Base-by-base conservation (phyloP, 2,797 vertebrate species). In the Apodemus agrarius region DNA sequence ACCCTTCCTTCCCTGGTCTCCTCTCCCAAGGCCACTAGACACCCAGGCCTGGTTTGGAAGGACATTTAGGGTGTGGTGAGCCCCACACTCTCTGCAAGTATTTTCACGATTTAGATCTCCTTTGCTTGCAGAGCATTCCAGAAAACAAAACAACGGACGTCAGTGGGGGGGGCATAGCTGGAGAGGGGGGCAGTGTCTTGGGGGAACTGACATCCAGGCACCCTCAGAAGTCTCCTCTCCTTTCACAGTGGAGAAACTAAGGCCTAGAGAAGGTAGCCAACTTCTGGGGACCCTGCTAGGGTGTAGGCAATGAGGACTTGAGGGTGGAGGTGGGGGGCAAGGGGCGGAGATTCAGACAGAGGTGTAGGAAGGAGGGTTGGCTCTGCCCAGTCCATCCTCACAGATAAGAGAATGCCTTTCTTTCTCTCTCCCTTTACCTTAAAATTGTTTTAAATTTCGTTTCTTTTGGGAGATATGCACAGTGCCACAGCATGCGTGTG, bases 181-280 rank as follows among this genome's bases (percentile, higher is more conserved):
- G 5, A 6, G 26, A 63, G 43, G 43, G 37, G 37, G 57, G 16
- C 59, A 46, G 6, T 46, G 16, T 65, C 82, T 46, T 46, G 40
- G 61, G 61, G 40, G 26, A 46, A 34, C 40, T 34, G 61, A 67
- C 63, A 24, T 67, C 61, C 43, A n/a, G 43, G 31, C 3, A 16
- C 31, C 83, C 63, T 26, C 19, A 34, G 61, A 67, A 46, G 19
- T 3, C 19, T 31, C 31, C n/a, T 87, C 81, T 54, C 29, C 34
- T 54, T 46, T 87, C 26, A 65, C 61, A 92, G 74, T 3, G 9
- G 74, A 72, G 52, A 93, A 84, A 96, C 69, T 26, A 59, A 97
- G 79, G 95, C 67, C 69, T 40, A 31, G 37, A 37, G 34, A 67
- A 57, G 34, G 40, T 37, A 72, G 69, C 17, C 31, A 61, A 1